These are phyloP conservation scores for Caenorhabditis becei DNA, from an alignment of 2,888 invertebrate genomes.

Conservation along the genomic window DNA sequence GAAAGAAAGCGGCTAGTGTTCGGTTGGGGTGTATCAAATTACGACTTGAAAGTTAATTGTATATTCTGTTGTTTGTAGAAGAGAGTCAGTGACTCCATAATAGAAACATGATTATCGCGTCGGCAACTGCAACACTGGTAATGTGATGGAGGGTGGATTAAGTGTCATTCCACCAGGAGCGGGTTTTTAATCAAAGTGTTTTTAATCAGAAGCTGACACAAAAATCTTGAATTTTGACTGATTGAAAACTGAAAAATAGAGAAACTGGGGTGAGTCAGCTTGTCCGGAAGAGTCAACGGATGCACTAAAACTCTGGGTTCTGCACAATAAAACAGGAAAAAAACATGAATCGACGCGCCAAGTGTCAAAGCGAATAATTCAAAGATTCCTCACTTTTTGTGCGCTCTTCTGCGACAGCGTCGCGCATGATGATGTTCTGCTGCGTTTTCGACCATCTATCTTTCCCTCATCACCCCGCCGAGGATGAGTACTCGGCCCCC, in stretches of 20 bases:
- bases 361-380: slow-evolving; percentile 66
- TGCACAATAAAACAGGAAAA: slow-evolving; percentile 59
- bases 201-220: slow-evolving; percentile 3
- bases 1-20: slow-evolving; percentile 29
- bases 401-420: slow-evolving; percentile 34
- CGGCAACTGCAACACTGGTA: slow-evolving; percentile 25
- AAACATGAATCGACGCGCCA: slow-evolving; percentile 54
- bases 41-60: slow-evolving; percentile 62
- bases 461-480: slow-evolving; percentile 35
- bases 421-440: slow-evolving; percentile 57
- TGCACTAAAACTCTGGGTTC: slow-evolving; percentile 44
- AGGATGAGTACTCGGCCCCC: slow-evolving; percentile 49
- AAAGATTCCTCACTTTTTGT: slow-evolving; percentile 57
- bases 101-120: slow-evolving; percentile 50
- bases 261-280: not conserved
- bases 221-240: not conserved
- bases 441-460: slow-evolving; percentile 51
- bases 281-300: too few species aligned
- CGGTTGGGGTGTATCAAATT: slow-evolving; percentile 63
- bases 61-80: slow-evolving; percentile 61
- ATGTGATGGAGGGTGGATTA: slow-evolving; percentile 42
- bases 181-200: not conserved
- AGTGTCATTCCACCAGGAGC: not conserved
- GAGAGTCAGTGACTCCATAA: slow-evolving; percentile 48
- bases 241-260: not conserved